Percentiles rank a stretch among this genome's conserved stretches.
phyloP scores from a whole-genome alignment of 2,113 vertebrate species.

The Caretta caretta region DNA sequence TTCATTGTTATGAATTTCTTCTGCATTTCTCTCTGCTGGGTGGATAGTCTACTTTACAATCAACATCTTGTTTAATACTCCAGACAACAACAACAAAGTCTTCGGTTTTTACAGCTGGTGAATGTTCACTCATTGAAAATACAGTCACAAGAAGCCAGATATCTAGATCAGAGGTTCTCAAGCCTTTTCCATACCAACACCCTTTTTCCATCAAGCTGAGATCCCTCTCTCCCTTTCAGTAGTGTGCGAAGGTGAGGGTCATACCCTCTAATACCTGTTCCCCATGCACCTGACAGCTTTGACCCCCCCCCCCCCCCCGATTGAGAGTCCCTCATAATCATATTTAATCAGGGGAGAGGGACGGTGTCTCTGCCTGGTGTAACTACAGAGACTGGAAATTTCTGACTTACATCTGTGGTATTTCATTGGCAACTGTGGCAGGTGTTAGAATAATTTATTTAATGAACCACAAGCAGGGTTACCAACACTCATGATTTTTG shows the following conservation, averaged over 20 bases:
- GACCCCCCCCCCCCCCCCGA: neutral
- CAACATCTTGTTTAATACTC: slow-evolving; percentile 5
- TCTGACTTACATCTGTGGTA: neutral
- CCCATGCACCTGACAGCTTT: neutral
- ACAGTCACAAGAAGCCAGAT: neutral
- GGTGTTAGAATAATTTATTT: neutral
- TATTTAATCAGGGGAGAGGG: neutral
- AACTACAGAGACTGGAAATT: neutral
- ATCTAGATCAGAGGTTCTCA: neutral
- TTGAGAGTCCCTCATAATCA: neutral
- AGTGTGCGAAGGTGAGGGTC: neutral
- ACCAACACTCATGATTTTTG: neutral
- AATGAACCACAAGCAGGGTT: neutral
- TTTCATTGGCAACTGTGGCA: neutral
- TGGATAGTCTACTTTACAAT: slow-evolving; percentile 10
- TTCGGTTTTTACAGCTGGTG: neutral
- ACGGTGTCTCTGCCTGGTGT: neutral
- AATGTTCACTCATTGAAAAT: neutral
- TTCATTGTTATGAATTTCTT: slow-evolving; percentile 38
- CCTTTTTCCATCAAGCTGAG: neutral
- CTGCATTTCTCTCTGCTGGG: neutral
- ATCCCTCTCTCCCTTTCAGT: neutral
- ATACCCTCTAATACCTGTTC: neutral
- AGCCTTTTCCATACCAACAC: neutral
- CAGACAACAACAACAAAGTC: neutral